Conservation (phyloP, 2,113 vertebrate species). For the Burhinus oedicnemus region DNA sequence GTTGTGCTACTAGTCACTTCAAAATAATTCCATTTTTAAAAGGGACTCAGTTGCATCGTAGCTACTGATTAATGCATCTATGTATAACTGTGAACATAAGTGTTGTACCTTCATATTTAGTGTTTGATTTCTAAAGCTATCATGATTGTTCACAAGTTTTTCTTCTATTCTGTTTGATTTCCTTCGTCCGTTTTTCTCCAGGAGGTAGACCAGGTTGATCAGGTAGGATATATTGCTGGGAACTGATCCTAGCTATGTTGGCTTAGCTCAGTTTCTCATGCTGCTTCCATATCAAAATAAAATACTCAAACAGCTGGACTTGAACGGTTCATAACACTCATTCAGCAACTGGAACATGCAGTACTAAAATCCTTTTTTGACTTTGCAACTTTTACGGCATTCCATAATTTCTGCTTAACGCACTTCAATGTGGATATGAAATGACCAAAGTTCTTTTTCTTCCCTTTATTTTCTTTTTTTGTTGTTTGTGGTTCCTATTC, state of each 20-base stretch:
- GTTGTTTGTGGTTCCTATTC: conserved; percentile 83
- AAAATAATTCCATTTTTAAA: background rate
- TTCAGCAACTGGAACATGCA: conserved; percentile 87
- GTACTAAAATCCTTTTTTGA: conserved; percentile 89
- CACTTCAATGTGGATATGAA: conserved; percentile 90
- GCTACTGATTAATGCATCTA: conserved; percentile 14
- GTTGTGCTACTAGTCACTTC: background rate
- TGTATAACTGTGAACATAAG: conserved; percentile 44
- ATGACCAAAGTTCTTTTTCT: conserved; percentile 81
- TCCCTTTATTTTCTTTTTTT: conserved; percentile 70
- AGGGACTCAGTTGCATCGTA: background rate
- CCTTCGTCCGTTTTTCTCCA: conserved; percentile 89
- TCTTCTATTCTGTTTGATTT: conserved; percentile 95
- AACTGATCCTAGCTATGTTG: conserved; percentile 78
- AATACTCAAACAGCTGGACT: conserved; percentile 83
- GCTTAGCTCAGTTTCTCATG: conserved; percentile 89
- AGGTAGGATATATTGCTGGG: conserved; percentile 95
- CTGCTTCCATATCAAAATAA: conserved; percentile 90
- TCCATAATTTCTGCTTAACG: conserved; percentile 87
- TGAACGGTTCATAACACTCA: conserved; percentile 89
- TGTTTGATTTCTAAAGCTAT: conserved; percentile 80
- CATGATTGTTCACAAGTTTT: conserved; percentile 97
- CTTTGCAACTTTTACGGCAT: conserved; percentile 82
- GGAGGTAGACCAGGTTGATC: conserved; percentile 98
- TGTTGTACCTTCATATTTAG: conserved; percentile 74